Base-by-base conservation (phyloP, 1,140 invertebrate species). In the Mizuhopecten yessoensis region DNA sequence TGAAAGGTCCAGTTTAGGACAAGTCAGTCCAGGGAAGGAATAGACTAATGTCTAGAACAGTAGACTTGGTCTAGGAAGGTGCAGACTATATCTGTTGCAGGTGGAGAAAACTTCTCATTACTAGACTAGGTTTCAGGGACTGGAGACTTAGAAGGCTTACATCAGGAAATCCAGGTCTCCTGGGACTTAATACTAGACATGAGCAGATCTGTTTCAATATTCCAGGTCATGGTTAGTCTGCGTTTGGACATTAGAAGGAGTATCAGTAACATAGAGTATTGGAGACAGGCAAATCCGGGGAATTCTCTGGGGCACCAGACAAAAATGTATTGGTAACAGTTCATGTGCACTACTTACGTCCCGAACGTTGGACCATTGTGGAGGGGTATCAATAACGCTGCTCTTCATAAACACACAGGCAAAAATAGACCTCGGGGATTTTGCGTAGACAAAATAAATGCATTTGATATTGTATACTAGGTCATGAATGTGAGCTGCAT, bases 151-250 rank as follows among this genome's bases (percentile, higher is more conserved):
- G n/a, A 2, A 75, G 57, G 57, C 57, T 75, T 75, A 75, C 57
- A 75, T 75, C 57, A 75, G 57, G 29, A 75, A 75, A 75, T 75
- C 57, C 57, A 5, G 57, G 29, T 75, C 57, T 75, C 57, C 7
- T 29, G 57, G 29, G 57, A 75, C 9, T 75, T 75, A 3, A n/a
- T 29, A n/a, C 57, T 75, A 75, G 57, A 75, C 23, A 75, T 75
- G 57, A 75, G n/a, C 57, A 75, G 57, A 75, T 75, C 23, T n/a
- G 29, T 75, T 75, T 75, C 57, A 75, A 75, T 75, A 75, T 75
- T 75, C 57, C 57, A 75, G 57, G 57, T 75, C 57, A 75, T 75
- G 57, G 57, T 75, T 75, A 75, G 23, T 75, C 57, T 75, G 57
- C 57, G 23, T 75, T 75, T 9, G 57, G 57, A 75, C n/a, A 75